Conservation (phyloP, 2,888 invertebrate genomes). For the Dysmachus trigonus region DNA sequence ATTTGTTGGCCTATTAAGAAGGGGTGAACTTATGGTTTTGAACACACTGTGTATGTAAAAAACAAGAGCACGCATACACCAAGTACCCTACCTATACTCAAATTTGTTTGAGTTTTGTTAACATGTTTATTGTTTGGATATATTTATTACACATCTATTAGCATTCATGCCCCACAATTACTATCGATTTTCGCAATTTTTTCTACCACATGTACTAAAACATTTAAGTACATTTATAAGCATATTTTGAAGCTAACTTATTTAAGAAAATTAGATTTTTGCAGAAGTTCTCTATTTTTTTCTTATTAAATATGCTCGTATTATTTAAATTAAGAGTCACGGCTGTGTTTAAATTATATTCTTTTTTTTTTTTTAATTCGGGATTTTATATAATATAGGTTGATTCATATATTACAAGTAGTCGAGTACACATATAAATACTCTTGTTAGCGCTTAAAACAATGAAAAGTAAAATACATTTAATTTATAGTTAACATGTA, state of each 20-base stretch:
- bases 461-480: not conserved
- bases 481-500: not conserved
- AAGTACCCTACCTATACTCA: not conserved
- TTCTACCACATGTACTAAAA: not conserved
- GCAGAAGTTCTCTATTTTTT: not conserved
- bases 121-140: not conserved
- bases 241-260: not conserved
- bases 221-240: not conserved
- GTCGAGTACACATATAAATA: not conserved
- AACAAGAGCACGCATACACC: not conserved
- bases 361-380: not conserved
- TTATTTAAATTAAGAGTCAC: not conserved
- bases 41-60: too few relatives aligned
- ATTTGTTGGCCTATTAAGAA: too few relatives aligned
- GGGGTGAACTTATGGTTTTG: too few relatives aligned
- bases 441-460: not conserved
- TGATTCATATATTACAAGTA: not conserved
- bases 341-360: not conserved
- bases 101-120: conserved; percentile 29
- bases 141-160: not conserved
- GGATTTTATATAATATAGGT: not conserved
- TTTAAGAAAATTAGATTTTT: not conserved
- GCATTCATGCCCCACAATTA: not conserved
- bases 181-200: not conserved
- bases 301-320: not conserved